phyloP scores from a whole-genome alignment of 2,797 vertebrate species.

The Intellagama lesueurii region DNA sequence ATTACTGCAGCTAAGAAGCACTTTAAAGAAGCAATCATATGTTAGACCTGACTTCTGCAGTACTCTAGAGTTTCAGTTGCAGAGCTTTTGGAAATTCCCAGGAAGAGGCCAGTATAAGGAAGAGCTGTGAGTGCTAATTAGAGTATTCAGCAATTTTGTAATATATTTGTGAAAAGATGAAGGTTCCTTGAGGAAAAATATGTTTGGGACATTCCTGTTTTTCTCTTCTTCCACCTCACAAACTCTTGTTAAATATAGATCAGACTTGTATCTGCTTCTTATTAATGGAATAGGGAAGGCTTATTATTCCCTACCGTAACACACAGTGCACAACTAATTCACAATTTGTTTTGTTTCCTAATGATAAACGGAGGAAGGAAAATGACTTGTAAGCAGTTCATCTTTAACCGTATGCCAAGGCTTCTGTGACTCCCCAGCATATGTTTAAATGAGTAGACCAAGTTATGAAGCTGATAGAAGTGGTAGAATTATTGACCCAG shows the following conservation, averaged over 20 bases:
- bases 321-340: background rate
- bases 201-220: background rate
- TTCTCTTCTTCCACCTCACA: conserved; percentile 7
- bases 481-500: background rate
- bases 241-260: conserved; percentile 29
- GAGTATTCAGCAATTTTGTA: conserved; percentile 16
- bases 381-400: conserved; percentile 5
- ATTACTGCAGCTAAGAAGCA: background rate
- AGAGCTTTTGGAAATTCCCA: background rate
- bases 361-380: conserved; percentile 41
- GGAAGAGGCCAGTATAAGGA: background rate
- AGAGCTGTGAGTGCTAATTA: accelerated
- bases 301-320: conserved; percentile 45
- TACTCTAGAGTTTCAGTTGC: background rate
- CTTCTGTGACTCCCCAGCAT: accelerated
- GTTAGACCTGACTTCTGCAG: conserved; percentile 2
- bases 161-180: conserved; percentile 34
- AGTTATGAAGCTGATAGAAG: background rate
- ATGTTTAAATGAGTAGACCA: conserved; percentile 26
- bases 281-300: conserved; percentile 1
- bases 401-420: accelerated
- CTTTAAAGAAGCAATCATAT: background rate
- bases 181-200: background rate
- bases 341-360: conserved; percentile 27
- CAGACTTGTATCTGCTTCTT: conserved; percentile 23